A percentile compares a stretch with the other conserved stretches of the same genome.
These are phyloP conservation scores for Lordiphosa collinella DNA, from an alignment of 1,140 invertebrate genomes.

Conservation along the genomic window DNA sequence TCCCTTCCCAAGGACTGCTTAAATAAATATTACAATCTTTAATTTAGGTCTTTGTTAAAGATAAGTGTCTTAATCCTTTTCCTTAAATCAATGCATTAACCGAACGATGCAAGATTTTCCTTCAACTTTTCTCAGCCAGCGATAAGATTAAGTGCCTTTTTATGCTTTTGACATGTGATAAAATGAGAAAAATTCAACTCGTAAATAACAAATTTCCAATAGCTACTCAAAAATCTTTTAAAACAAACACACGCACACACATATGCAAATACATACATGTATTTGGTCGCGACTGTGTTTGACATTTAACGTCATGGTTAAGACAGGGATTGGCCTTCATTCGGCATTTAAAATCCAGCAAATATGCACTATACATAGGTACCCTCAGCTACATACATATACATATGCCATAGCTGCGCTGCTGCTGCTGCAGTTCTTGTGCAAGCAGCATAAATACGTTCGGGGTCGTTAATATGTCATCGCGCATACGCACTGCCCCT, in stretches of 20 bases:
- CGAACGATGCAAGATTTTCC: too few relatives aligned
- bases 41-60: too few relatives aligned
- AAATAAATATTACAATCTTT: too few relatives aligned
- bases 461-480: conserved; percentile 42
- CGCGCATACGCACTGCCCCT: conserved; percentile 21
- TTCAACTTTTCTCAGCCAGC: too few relatives aligned
- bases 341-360: conserved; percentile 7
- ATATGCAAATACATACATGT: neutral
- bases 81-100: too few relatives aligned
- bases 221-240: too few relatives aligned
- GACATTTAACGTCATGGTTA: conserved; percentile 3
- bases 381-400: neutral
- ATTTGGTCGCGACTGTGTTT: conserved; percentile 1
- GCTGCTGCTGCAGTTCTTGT: conserved; percentile 11
- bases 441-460: conserved; percentile 10
- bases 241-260: too few relatives aligned
- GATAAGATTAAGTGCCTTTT: too few relatives aligned
- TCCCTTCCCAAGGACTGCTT: too few relatives aligned
- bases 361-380: neutral
- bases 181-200: neutral
- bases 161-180: too few relatives aligned
- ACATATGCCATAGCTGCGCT: neutral
- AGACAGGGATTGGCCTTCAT: neutral
- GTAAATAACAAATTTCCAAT: neutral
- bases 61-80: too few relatives aligned